Conservation (phyloP, 2,113 vertebrate genomes). For the Corythornis madagascariensis region DNA sequence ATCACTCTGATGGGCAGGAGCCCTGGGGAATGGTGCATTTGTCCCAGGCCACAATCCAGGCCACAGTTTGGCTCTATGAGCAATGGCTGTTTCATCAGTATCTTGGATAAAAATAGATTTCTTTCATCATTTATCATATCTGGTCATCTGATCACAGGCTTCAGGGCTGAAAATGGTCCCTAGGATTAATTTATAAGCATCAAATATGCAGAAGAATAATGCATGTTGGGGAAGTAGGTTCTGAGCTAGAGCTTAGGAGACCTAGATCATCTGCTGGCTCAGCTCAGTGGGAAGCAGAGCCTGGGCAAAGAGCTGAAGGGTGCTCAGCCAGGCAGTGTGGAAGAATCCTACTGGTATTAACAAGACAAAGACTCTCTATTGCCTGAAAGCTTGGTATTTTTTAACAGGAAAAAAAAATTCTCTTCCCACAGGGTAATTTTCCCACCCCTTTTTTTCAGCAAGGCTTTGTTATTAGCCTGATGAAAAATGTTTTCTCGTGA, state of each 20-base stretch:
- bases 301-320: neutral
- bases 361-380: neutral
- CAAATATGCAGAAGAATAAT: slow-evolving; percentile 13
- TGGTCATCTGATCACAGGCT: neutral
- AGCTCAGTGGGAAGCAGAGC: neutral
- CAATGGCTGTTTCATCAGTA: neutral
- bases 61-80: neutral
- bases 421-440: neutral
- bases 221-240: neutral
- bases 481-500: neutral
- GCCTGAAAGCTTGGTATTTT: neutral
- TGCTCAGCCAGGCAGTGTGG: neutral
- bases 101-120: slow-evolving; percentile 5
- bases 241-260: neutral
- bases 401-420: neutral
- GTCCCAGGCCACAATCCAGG: neutral
- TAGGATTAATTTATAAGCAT: slow-evolving; percentile 21
- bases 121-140: neutral
- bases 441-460: neutral
- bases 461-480: neutral
- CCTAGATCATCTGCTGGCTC: neutral
- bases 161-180: neutral
- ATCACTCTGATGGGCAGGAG: neutral
- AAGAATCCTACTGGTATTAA: neutral
- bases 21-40: neutral